phyloP scores from a whole-genome alignment of 1,140 invertebrate species.

The Neotoxoptera formosana region DNA sequence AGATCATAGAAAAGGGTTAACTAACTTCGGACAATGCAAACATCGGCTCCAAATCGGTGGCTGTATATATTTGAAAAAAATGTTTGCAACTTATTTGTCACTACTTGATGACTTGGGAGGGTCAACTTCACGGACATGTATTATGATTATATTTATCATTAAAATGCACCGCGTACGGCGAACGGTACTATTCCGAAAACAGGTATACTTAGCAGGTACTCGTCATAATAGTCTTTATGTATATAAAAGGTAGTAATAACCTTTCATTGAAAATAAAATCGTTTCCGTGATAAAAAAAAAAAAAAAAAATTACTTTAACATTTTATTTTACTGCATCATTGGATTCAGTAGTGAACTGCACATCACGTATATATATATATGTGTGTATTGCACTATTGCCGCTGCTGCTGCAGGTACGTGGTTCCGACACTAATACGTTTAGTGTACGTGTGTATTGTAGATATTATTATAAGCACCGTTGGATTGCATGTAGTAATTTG shows the following conservation, averaged over 20 bases:
- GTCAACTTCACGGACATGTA: neutral
- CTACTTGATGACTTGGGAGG: neutral
- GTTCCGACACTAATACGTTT: neutral
- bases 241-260: neutral
- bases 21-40: no score
- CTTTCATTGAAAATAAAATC: slow-evolving; percentile 12
- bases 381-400: no score
- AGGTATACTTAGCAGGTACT: neutral
- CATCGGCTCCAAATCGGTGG: neutral
- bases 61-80: neutral
- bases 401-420: neutral
- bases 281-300: slow-evolving; percentile 4
- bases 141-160: neutral
- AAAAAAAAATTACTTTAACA: neutral
- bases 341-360: neutral
- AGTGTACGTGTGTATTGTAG: neutral
- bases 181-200: neutral
- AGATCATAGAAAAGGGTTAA: no score
- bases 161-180: neutral
- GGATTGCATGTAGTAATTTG: neutral
- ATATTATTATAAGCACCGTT: neutral
- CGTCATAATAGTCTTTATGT: neutral
- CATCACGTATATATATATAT: neutral
- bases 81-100: neutral
- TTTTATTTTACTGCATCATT: neutral